Percentiles rank a stretch among this genome's conserved stretches.
Evolutionary conservation across 2,113 vertebrate species (phyloP).

Genomic region (Caretta caretta): DNA sequence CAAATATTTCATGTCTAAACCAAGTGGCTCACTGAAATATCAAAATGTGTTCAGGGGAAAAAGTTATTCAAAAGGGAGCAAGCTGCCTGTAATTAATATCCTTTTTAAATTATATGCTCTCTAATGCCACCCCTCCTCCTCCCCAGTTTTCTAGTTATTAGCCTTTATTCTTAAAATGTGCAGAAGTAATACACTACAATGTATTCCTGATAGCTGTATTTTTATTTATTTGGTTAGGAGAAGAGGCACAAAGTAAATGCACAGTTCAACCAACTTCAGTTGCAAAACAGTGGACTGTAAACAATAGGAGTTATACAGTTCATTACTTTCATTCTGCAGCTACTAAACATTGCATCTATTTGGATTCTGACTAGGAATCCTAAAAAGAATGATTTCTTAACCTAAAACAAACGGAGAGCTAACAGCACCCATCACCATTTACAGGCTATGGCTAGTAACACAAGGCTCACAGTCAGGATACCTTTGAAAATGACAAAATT

Average conservation of each 20-base stretch:
- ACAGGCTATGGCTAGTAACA: background rate
- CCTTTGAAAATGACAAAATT: background rate
- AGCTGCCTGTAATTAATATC: background rate
- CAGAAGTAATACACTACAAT: background rate
- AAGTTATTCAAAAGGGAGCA: background rate
- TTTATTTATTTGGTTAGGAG: background rate
- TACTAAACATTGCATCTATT: background rate
- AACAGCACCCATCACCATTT: background rate
- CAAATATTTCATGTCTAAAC: background rate
- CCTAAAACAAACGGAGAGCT: background rate
- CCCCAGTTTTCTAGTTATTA: background rate
- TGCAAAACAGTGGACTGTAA: background rate
- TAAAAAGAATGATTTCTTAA: background rate
- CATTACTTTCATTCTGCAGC: background rate
- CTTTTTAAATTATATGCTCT: background rate
- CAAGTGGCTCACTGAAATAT: background rate
- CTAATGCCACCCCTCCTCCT: background rate
- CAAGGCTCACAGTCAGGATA: background rate
- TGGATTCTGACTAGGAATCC: background rate
- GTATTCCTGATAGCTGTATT: background rate
- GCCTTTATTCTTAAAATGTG: background rate
- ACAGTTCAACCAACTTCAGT: background rate
- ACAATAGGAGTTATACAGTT: background rate
- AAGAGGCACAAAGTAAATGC: background rate
- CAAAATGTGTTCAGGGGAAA: rapidly evolving